These are phyloP conservation scores for Crotalus horridus DNA, from an alignment of 2,113 vertebrate species.

Conservation along the genomic window DNA sequence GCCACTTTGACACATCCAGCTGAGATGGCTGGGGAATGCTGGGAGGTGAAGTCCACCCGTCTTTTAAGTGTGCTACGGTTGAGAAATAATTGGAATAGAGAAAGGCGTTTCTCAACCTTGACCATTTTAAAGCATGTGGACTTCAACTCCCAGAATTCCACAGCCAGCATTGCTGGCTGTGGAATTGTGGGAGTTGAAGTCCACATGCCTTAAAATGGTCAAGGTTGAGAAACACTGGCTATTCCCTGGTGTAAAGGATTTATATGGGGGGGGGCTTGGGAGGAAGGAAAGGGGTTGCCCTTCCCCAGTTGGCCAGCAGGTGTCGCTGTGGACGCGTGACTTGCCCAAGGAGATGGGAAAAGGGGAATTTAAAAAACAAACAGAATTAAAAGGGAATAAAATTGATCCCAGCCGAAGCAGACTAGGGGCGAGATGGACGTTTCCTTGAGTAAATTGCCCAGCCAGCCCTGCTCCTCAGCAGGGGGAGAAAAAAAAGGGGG, in stretches of 20 bases:
- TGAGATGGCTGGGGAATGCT: too few species aligned
- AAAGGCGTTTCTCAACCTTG: not conserved
- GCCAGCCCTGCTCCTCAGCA: not conserved
- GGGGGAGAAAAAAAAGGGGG: not conserved
- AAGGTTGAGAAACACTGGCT: too few species aligned
- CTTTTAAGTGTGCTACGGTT: not conserved
- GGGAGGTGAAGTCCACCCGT: not conserved
- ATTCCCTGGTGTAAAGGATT: too few species aligned
- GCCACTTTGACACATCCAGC: not conserved
- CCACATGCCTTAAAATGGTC: too few species aligned
- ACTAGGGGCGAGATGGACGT: too few species aligned
- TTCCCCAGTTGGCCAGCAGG: not conserved
- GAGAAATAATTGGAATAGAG: not conserved
- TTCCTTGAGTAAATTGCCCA: not conserved
- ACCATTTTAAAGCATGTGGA: too few species aligned
- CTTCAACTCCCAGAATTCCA: too few species aligned
- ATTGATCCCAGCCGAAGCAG: not conserved
- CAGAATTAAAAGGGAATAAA: not conserved
- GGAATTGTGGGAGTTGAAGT: too few species aligned
- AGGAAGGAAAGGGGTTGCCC: not conserved
- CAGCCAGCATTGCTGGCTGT: too few species aligned
- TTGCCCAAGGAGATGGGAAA: not conserved
- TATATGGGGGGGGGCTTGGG: too few species aligned
- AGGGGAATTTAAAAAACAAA: too few species aligned
- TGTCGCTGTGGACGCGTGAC: slow-evolving; percentile 18